A percentile compares a stretch with the other conserved stretches of the same genome.
Evolutionary conservation across 2,888 invertebrate species (phyloP).

Genomic region (Mylabris sibirica): DNA sequence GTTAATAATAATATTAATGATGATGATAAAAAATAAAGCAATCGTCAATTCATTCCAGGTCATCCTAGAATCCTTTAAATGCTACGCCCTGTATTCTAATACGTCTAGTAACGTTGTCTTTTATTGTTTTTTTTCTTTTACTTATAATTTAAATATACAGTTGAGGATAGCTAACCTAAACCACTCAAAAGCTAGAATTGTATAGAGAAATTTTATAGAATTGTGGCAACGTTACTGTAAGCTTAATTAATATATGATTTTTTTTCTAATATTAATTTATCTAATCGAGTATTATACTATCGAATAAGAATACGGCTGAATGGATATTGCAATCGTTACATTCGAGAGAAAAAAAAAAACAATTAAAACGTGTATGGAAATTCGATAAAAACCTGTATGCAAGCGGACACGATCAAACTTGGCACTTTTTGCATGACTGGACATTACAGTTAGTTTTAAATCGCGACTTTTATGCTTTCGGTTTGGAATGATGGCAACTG

Average conservation of each 20-base stretch:
- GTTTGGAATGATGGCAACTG: constrained; percentile 3
- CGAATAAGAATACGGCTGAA: constrained; percentile 25
- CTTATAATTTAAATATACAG: constrained; percentile 28
- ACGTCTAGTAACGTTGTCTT: background rate
- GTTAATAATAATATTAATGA: constrained; percentile 22
- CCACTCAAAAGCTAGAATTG: constrained; percentile 40
- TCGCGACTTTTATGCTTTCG: background rate
- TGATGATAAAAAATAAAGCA: constrained; percentile 13
- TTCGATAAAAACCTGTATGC: background rate
- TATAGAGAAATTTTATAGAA: constrained; percentile 25
- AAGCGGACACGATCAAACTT: background rate
- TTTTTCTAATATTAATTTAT: constrained; percentile 27
- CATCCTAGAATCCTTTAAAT: constrained; percentile 57
- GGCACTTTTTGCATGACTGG: constrained; percentile 10
- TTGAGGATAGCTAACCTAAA: constrained; percentile 45
- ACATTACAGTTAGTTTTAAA: constrained; percentile 2
- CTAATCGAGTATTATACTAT: constrained; percentile 42
- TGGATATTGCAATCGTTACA: constrained; percentile 22
- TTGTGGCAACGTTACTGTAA: constrained; percentile 35
- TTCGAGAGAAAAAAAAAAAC: background rate
- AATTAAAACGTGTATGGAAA: background rate
- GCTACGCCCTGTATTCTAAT: constrained; percentile 19
- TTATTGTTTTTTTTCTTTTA: constrained; percentile 14
- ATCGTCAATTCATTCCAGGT: constrained; percentile 51
- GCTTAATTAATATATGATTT: constrained; percentile 19